Percentiles rank a stretch among this genome's conserved stretches.
Conservation (phyloP, 2,797 vertebrate species). For the Labeo calbasu region DNA sequence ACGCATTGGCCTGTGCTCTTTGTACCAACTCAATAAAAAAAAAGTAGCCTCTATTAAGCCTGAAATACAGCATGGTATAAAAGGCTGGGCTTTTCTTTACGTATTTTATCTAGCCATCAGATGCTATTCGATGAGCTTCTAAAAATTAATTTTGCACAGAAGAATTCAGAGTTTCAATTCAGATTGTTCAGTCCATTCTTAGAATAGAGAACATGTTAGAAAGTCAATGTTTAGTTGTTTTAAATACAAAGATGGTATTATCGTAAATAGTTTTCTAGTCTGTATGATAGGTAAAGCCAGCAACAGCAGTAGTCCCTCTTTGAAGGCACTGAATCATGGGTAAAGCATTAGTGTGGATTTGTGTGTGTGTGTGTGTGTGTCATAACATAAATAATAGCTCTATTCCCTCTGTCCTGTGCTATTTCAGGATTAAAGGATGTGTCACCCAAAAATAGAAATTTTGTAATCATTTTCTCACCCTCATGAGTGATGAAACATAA, state of each 20-base stretch:
- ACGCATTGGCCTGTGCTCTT: not conserved
- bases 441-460: not conserved
- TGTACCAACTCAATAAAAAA: not conserved
- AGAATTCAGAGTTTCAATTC: not conserved
- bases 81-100: not conserved
- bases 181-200: not conserved
- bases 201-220: not conserved
- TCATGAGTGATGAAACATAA: not conserved
- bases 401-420: not conserved
- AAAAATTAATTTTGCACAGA: not conserved
- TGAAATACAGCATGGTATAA: conserved; percentile 8
- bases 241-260: too few species aligned
- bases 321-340: not conserved
- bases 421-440: not conserved
- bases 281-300: not conserved
- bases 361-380: not conserved
- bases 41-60: not conserved
- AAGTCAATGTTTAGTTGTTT: not conserved
- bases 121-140: not conserved
- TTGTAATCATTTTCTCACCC: not conserved
- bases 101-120: not conserved
- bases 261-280: not conserved
- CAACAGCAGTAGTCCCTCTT: not conserved
- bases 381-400: not conserved
- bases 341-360: not conserved